Conservation (phyloP, 2,113 vertebrate species). For the Emydocephalus ijimae region DNA sequence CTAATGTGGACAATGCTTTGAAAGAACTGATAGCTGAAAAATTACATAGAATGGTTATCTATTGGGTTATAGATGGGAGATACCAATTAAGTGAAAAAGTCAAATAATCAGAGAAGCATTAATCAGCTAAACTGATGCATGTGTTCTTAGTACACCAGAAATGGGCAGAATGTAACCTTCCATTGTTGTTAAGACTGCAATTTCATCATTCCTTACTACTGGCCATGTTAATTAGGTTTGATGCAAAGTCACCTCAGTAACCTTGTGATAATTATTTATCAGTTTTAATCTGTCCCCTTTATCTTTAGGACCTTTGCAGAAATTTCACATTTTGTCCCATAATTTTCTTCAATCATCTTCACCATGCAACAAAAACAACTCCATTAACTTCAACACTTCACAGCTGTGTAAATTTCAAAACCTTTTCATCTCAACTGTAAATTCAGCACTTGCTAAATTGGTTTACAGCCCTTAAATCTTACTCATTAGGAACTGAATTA, state of each 20-base stretch:
- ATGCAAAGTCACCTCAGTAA: neutral
- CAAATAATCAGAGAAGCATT: neutral
- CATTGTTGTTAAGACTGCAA: neutral
- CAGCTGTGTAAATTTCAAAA: neutral
- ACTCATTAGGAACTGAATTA: slow-evolving; percentile 31
- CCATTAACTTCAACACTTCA: neutral
- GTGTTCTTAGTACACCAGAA: neutral
- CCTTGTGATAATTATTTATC: neutral
- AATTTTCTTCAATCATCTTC: neutral
- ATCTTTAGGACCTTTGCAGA: neutral
- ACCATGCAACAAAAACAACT: neutral
- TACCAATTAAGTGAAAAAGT: neutral
- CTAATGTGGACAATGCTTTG: neutral
- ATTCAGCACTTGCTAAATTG: slow-evolving; percentile 23
- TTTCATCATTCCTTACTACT: neutral
- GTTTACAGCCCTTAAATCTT: slow-evolving; percentile 11
- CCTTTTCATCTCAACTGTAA: neutral
- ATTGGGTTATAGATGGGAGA: neutral
- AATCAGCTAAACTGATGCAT: neutral
- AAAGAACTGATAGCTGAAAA: neutral
- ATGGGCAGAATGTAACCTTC: neutral
- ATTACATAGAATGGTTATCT: neutral
- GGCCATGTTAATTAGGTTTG: neutral
- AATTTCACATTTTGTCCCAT: neutral
- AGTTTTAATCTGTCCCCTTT: neutral